A percentile compares a stretch with the other conserved stretches of the same genome.
Evolutionary conservation across 2,113 vertebrate genomes (phyloP).

Genomic region (Prunella himalayana): DNA sequence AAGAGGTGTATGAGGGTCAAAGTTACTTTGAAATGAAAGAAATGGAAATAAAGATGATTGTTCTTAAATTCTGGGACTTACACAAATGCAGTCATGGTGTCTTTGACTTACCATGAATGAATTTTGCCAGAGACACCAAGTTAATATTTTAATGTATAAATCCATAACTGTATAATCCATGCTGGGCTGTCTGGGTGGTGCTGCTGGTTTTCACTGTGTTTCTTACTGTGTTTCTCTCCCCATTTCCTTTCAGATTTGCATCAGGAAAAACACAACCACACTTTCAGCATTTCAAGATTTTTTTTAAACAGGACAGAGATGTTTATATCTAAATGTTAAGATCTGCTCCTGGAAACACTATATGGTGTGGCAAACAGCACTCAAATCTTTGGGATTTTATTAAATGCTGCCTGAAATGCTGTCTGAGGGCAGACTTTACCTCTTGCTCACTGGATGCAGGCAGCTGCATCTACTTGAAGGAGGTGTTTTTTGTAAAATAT

Average conservation of each 20-base stretch:
- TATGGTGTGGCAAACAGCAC: not conserved
- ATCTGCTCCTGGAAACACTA: not conserved
- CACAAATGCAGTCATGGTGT: fast-evolving
- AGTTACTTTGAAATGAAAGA: not conserved
- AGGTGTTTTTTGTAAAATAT: not conserved
- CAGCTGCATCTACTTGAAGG: not conserved
- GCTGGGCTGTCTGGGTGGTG: not conserved
- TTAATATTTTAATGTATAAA: not conserved
- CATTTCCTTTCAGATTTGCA: not conserved
- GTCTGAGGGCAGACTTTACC: not conserved
- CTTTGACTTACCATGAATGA: not conserved
- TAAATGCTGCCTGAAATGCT: not conserved
- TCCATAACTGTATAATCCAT: not conserved
- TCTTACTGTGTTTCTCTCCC: not conserved
- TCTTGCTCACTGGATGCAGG: not conserved
- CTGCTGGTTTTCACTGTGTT: not conserved
- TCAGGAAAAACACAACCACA: fast-evolving
- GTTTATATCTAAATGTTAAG: not conserved
- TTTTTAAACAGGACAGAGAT: not conserved
- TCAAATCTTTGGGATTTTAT: not conserved
- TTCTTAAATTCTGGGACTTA: not conserved
- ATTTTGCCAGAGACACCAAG: not conserved
- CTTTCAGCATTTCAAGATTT: not conserved
- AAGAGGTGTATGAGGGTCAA: not conserved
- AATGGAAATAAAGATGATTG: not conserved